A percentile compares a stretch with the other conserved stretches of the same genome.
Evolutionary conservation across 1,140 invertebrate genomes (phyloP).

Genomic region (Neoseiulus cucumeris): DNA sequence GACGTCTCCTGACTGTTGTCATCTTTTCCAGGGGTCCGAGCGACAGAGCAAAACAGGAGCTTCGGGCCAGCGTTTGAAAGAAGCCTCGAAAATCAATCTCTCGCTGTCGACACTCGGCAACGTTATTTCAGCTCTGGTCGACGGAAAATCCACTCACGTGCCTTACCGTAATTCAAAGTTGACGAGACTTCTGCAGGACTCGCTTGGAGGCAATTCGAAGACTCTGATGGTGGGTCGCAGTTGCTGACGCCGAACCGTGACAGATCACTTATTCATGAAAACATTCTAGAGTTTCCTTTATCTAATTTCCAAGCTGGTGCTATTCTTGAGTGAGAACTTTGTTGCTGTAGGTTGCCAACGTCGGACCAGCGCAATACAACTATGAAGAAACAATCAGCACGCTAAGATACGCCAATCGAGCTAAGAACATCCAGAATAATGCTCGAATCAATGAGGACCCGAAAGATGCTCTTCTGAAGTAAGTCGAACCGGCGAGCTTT

Average conservation of each 20-base stretch:
- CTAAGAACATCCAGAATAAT: conserved; percentile 92
- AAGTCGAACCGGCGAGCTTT: too few species aligned
- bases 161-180: conserved; percentile 88
- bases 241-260: too few species aligned
- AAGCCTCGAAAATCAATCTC: conserved; percentile 87
- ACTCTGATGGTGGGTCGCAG: conserved; percentile 57
- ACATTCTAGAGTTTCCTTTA: not conserved
- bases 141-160: conserved; percentile 79
- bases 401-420: conserved; percentile 82
- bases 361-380: conserved; percentile 86
- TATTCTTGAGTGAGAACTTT: not conserved
- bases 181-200: conserved; percentile 76
- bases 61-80: conserved; percentile 62
- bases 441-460: conserved; percentile 94
- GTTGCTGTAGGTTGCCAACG: conserved; percentile 53
- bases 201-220: conserved; percentile 85
- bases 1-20: too few species aligned
- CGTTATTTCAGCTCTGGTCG: conserved; percentile 81
- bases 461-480: conserved; percentile 70
- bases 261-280: not conserved
- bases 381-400: conserved; percentile 96
- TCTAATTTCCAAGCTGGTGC: not conserved
- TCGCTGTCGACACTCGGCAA: conserved; percentile 81
- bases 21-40: conserved; percentile 45
- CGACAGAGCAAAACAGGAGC: conserved; percentile 78